phyloP scores from a whole-genome alignment of 2,888 invertebrate species.

The Asteroscopus sphinx region DNA sequence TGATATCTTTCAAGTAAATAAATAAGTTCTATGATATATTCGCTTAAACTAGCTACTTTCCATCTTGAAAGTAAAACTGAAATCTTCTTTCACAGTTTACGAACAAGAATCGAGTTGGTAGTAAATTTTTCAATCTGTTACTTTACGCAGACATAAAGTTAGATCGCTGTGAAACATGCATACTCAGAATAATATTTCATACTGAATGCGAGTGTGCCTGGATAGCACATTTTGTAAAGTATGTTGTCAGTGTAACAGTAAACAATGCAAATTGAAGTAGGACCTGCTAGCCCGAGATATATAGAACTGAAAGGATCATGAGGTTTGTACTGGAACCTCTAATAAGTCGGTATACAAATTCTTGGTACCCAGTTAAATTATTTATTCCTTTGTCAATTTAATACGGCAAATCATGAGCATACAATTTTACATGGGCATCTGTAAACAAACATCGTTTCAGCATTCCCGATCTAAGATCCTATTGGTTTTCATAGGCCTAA shows the following conservation, averaged over 20 bases:
- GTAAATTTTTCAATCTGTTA: conserved; percentile 15
- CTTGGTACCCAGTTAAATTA: background rate
- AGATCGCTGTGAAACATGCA: conserved; percentile 23
- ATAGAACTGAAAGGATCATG: conserved; percentile 18
- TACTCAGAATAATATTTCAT: conserved; percentile 38
- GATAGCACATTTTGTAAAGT: conserved; percentile 38
- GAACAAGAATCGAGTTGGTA: conserved; percentile 13
- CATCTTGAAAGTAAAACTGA: conserved; percentile 3
- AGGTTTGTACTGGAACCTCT: conserved; percentile 2
- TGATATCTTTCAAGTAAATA: no score
- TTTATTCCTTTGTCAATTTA: background rate
- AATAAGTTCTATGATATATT: no score
- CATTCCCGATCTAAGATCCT: no score
- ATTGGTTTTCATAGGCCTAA: no score
- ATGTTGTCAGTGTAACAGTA: conserved; percentile 41
- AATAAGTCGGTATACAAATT: conserved; percentile 5
- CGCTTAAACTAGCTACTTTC: no score
- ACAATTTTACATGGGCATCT: no score
- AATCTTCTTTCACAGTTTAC: background rate
- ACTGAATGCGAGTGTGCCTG: conserved; percentile 28
- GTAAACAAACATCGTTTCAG: no score
- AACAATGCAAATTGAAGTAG: conserved; percentile 49
- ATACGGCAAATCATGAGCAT: no score
- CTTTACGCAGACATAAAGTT: conserved; percentile 23
- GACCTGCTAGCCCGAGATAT: conserved; percentile 17